These are phyloP conservation scores for Leucoptera coffeella DNA, from an alignment of 2,888 invertebrate genomes.

Conservation along the genomic window DNA sequence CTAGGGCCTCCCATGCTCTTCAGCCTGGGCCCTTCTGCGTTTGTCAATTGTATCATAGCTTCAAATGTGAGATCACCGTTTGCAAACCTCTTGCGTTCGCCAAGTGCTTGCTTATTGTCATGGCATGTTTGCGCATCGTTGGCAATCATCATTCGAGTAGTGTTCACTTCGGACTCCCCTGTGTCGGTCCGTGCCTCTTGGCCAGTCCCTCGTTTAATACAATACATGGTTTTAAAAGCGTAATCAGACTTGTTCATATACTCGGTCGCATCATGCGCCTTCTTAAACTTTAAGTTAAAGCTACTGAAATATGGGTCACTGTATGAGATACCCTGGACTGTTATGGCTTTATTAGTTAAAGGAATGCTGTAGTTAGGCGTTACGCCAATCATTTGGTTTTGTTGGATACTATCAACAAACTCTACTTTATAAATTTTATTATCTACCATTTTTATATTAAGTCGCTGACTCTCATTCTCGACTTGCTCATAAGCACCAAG, in stretches of 20 bases:
- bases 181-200: too few species aligned
- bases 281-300: constrained; percentile 55
- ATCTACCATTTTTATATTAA: constrained; percentile 52
- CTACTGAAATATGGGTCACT: constrained; percentile 56
- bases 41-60: constrained; percentile 29
- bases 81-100: constrained; percentile 24
- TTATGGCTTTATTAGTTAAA: constrained; percentile 55
- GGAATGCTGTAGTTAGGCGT: constrained; percentile 54
- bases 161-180: too few species aligned
- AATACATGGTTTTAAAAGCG: constrained; percentile 56
- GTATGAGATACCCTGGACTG: constrained; percentile 57
- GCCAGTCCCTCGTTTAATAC: constrained; percentile 42
- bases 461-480: constrained; percentile 51
- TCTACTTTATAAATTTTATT: constrained; percentile 54
- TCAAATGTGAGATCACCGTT: constrained; percentile 46
- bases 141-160: constrained; percentile 29
- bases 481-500: constrained; percentile 54
- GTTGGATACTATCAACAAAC: constrained; percentile 54
- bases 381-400: constrained; percentile 55
- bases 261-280: constrained; percentile 49
- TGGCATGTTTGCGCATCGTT: constrained; percentile 30
- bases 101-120: constrained; percentile 41
- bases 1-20: constrained; percentile 16
- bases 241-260: constrained; percentile 58
- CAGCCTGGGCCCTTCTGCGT: constrained; percentile 18